Evolutionary conservation across 2,113 vertebrate genomes (phyloP).

Genomic region (Scatophagus argus): DNA sequence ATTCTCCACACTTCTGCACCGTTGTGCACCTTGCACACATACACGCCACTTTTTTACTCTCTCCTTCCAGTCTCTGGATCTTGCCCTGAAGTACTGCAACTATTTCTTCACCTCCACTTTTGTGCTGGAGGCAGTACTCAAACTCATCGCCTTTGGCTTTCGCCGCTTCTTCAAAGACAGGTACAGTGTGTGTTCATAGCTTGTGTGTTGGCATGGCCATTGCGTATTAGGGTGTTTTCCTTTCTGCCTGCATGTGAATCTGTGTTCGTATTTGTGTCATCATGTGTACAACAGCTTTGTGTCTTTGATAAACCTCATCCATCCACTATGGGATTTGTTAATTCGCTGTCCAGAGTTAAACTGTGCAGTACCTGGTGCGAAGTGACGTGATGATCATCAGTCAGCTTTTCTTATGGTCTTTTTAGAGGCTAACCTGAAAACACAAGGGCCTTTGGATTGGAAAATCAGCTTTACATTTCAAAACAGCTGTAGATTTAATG

Average conservation of each 20-base stretch:
- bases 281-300: background rate
- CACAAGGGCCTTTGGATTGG: background rate
- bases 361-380: background rate
- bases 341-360: slow-evolving; percentile 10
- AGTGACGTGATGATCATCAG: background rate
- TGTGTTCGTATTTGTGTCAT: slow-evolving; percentile 1
- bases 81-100: slow-evolving; percentile 98
- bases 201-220: background rate
- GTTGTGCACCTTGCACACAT: background rate
- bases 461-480: background rate
- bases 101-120: slow-evolving; percentile 98
- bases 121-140: slow-evolving; percentile 94
- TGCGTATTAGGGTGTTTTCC: background rate
- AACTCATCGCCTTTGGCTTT: slow-evolving; percentile 95
- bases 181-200: slow-evolving; percentile 73
- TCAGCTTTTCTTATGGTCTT: slow-evolving; percentile 10
- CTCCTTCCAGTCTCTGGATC: slow-evolving; percentile 91
- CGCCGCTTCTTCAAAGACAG: slow-evolving; percentile 98
- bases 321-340: background rate
- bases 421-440: slow-evolving; percentile 6
- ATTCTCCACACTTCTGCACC: background rate
- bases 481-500: slow-evolving; percentile 1
- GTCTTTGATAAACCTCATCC: background rate
- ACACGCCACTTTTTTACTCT: slow-evolving; percentile 24
- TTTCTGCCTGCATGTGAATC: background rate